These are phyloP conservation scores for Rattus rattus DNA, from an alignment of 2,113 vertebrate genomes.

Conservation along the genomic window DNA sequence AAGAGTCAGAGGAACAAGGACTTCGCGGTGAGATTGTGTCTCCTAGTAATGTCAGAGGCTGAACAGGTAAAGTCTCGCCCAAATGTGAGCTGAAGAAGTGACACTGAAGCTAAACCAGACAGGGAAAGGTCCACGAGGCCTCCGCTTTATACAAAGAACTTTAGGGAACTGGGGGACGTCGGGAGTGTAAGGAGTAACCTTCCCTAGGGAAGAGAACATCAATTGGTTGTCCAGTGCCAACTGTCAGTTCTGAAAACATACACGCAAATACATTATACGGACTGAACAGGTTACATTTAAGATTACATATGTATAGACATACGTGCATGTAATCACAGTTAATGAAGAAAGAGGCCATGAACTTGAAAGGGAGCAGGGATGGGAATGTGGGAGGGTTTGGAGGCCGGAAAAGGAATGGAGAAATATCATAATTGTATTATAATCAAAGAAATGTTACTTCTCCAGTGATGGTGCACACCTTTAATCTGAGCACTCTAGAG, in stretches of 20 bases:
- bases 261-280: neutral
- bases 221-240: neutral
- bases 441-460: neutral
- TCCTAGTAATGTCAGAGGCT: neutral
- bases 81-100: neutral
- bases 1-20: neutral
- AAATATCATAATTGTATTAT: neutral
- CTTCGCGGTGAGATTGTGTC: neutral
- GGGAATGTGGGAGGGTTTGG: neutral
- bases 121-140: neutral
- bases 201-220: neutral
- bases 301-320: neutral
- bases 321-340: neutral
- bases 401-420: neutral
- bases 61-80: neutral
- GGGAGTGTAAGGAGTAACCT: neutral
- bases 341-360: neutral
- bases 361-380: neutral
- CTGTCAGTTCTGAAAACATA: neutral
- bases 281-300: neutral
- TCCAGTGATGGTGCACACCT: neutral
- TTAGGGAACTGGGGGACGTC: neutral
- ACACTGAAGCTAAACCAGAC: neutral
- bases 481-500: neutral
- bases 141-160: neutral